phyloP scores from a whole-genome alignment of 2,888 invertebrate genomes.

The Formica aserva region DNA sequence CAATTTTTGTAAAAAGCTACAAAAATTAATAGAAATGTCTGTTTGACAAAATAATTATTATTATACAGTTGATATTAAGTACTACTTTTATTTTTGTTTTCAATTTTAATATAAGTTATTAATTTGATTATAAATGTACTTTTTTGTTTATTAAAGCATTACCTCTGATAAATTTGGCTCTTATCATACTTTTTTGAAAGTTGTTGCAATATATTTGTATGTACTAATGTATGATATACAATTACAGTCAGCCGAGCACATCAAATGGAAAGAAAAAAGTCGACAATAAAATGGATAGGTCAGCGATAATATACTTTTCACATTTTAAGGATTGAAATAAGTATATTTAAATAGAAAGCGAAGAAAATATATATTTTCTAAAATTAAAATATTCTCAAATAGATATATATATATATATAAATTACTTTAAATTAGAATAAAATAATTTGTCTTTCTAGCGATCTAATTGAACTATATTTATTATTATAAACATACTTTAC shows the following conservation, averaged over 20 bases:
- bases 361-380: neutral
- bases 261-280: conserved; percentile 61
- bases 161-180: neutral
- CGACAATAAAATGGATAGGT: conserved; percentile 78
- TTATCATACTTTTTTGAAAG: neutral
- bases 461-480: neutral
- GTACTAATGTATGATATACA: neutral
- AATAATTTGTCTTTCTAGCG: no score
- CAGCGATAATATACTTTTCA: conserved; percentile 25
- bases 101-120: neutral
- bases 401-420: neutral
- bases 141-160: neutral
- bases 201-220: neutral
- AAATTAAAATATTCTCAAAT: neutral
- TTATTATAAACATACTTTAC: neutral
- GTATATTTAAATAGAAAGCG: neutral
- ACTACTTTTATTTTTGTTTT: neutral
- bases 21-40: neutral
- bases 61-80: neutral
- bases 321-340: neutral
- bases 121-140: conserved; percentile 31
- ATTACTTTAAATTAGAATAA: neutral
- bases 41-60: neutral
- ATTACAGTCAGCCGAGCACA: conserved; percentile 78
- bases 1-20: neutral